Conservation (phyloP, 2,113 vertebrate genomes). For the Tretioscincus oriximinensis region DNA sequence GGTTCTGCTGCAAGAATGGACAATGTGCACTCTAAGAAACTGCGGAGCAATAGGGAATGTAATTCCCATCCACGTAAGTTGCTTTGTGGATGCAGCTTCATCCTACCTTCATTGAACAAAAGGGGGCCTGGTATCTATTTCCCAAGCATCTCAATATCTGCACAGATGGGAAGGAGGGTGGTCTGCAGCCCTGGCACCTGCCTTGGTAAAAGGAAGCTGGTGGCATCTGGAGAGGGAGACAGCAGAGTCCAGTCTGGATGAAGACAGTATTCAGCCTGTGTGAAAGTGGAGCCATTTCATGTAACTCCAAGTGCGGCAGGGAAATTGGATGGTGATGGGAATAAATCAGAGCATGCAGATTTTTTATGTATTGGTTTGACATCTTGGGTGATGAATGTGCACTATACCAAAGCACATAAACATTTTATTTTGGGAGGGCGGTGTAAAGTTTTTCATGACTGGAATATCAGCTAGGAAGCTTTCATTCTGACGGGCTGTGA, state of each 20-base stretch:
- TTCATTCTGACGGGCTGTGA: not conserved
- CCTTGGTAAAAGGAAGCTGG: conserved; percentile 12
- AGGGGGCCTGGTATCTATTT: not conserved
- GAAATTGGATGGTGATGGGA: not conserved
- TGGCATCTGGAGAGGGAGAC: conserved; percentile 43
- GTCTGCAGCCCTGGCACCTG: not conserved
- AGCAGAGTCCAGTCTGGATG: conserved; percentile 15
- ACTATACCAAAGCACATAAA: conserved; percentile 21
- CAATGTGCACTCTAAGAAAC: too few relatives aligned
- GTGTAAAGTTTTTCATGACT: conserved; percentile 14
- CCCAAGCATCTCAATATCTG: conserved; percentile 1
- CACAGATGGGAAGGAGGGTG: conserved; percentile 33
- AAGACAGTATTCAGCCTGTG: not conserved
- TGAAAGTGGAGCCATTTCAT: conserved; percentile 15
- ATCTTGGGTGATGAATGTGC: not conserved
- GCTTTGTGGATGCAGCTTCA: too few relatives aligned
- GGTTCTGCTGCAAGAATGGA: too few relatives aligned
- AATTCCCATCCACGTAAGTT: too few relatives aligned
- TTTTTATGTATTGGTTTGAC: conserved; percentile 28
- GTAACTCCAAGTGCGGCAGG: conserved; percentile 12
- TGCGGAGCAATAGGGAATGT: too few relatives aligned
- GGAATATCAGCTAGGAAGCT: not conserved
- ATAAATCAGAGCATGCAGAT: conserved; percentile 13
- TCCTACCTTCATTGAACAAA: too few relatives aligned
- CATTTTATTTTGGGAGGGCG: conserved; percentile 2